Conservation (phyloP, 2,113 vertebrate genomes). For the Rafetus swinhoei region DNA sequence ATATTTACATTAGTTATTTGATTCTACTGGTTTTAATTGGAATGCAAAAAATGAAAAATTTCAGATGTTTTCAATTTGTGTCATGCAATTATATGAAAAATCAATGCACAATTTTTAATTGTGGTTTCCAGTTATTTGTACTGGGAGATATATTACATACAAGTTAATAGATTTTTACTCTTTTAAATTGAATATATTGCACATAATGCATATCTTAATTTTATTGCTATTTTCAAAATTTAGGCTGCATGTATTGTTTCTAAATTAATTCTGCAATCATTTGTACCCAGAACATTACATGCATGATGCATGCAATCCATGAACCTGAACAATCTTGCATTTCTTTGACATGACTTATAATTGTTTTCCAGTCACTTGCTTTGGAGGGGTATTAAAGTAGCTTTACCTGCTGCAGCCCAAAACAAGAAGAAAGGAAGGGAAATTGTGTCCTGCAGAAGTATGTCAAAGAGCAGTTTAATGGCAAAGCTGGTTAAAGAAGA, state of each 20-base stretch:
- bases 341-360: background rate
- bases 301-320: background rate
- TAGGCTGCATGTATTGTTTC: background rate
- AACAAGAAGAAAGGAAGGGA: background rate
- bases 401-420: background rate
- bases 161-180: background rate
- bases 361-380: background rate
- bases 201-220: background rate
- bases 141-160: background rate
- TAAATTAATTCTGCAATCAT: background rate
- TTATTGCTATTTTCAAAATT: background rate
- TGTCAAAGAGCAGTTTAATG: background rate
- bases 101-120: background rate
- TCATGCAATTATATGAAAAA: background rate
- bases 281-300: background rate
- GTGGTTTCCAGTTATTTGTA: background rate
- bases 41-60: background rate
- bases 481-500: background rate
- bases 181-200: background rate
- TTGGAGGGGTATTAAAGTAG: background rate
- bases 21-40: background rate
- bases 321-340: background rate
- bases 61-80: background rate
- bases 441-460: background rate
- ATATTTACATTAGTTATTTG: background rate